A percentile compares a stretch with the other conserved stretches of the same genome.
Conservation (phyloP, 92 coral and sea anemone genomes). For the Parazoanthus atlanticus region DNA sequence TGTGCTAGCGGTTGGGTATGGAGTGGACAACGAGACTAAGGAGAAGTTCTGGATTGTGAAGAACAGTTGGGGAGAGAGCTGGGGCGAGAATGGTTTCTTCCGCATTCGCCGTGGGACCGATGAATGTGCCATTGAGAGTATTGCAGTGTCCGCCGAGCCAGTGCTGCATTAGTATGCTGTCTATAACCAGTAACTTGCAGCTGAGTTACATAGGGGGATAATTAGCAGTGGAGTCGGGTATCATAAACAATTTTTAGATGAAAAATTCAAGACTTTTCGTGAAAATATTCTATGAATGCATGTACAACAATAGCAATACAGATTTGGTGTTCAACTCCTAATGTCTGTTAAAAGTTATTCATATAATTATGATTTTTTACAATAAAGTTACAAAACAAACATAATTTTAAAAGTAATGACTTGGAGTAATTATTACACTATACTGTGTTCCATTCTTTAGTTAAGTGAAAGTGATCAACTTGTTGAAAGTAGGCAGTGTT, state of each 20-base stretch:
- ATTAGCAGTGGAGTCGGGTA: background rate
- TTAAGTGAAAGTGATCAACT: no score
- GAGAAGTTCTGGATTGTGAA: slow-evolving; percentile 82
- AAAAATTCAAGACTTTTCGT: background rate
- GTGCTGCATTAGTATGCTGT: slow-evolving; percentile 23
- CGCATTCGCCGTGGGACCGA: slow-evolving; percentile 75
- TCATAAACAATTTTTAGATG: background rate
- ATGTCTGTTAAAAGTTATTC: no score
- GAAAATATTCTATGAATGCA: background rate
- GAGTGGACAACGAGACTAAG: slow-evolving; percentile 64
- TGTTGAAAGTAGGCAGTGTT: no score
- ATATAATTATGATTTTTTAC: background rate
- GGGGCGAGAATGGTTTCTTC: slow-evolving; percentile 78
- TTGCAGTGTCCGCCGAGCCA: slow-evolving; percentile 63
- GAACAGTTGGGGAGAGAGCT: slow-evolving; percentile 72
- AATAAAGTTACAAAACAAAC: background rate
- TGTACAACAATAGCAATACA: background rate
- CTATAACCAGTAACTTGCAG: background rate
- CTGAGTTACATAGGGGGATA: background rate
- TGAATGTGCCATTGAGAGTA: slow-evolving; percentile 72
- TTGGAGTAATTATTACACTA: no score
- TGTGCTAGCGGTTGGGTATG: slow-evolving; percentile 80
- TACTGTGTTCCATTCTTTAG: no score
- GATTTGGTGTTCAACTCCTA: background rate
- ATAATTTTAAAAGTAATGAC: background rate